phyloP scores from a whole-genome alignment of 2,797 vertebrate genomes.

The Danio kyathit region DNA sequence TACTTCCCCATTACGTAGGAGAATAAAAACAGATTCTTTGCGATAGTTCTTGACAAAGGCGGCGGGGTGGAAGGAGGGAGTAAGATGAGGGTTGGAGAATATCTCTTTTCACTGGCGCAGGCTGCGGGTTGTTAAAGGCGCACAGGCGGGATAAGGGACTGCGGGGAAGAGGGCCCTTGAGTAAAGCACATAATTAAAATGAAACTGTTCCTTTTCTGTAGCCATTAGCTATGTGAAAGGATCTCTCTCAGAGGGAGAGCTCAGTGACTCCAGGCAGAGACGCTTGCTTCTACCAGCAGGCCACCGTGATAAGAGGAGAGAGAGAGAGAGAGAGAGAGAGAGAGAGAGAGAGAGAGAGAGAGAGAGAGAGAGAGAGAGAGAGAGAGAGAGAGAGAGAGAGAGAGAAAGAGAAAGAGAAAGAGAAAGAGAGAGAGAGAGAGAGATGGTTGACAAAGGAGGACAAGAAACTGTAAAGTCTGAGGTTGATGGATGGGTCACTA shows the following conservation, averaged over 20 bases:
- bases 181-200: conserved; percentile 80
- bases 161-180: conserved; percentile 70
- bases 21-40: conserved; percentile 41
- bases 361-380: background rate
- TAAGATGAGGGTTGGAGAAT: conserved; percentile 36
- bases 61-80: conserved; percentile 35
- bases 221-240: conserved; percentile 79
- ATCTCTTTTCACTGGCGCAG: conserved; percentile 68
- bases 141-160: conserved; percentile 67
- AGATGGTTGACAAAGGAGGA: background rate
- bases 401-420: too few species aligned
- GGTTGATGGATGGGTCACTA: background rate
- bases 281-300: conserved; percentile 59
- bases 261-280: conserved; percentile 66
- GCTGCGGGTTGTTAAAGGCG: conserved; percentile 73
- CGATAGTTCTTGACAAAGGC: conserved; percentile 45
- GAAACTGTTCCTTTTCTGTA: conserved; percentile 78
- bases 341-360: background rate
- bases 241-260: conserved; percentile 75
- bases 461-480: background rate
- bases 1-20: conserved; percentile 2
- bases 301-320: conserved; percentile 70
- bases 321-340: conserved; percentile 9
- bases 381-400: too few species aligned
- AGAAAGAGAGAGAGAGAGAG: too few species aligned